Conservation (phyloP, 1,140 invertebrate genomes). For the Platyura marginata region DNA sequence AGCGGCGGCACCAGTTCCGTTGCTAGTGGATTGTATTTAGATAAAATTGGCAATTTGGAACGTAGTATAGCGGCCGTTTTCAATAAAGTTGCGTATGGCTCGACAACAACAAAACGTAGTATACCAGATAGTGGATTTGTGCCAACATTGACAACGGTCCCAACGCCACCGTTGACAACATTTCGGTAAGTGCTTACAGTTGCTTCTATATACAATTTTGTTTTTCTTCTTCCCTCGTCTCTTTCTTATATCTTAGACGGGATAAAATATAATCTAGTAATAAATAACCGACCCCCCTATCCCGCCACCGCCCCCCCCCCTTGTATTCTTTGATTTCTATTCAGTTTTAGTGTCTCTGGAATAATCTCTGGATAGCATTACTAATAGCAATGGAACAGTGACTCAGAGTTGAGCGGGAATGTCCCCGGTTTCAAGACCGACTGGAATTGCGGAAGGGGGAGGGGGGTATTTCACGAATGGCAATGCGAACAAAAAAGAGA, state of each 20-base stretch:
- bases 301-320: too few relatives aligned
- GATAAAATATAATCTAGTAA: too few relatives aligned
- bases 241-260: conserved; percentile 2
- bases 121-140: conserved; percentile 41
- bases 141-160: conserved; percentile 35
- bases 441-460: too few relatives aligned
- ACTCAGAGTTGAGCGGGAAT: too few relatives aligned
- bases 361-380: too few relatives aligned
- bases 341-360: too few relatives aligned
- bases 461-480: too few relatives aligned
- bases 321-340: too few relatives aligned
- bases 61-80: conserved; percentile 42
- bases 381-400: too few relatives aligned
- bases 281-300: too few relatives aligned
- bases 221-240: background rate
- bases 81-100: conserved; percentile 46
- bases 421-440: too few relatives aligned
- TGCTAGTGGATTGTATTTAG: conserved; percentile 13
- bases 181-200: conserved; percentile 20
- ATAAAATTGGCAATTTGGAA: conserved; percentile 29
- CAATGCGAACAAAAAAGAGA: too few relatives aligned
- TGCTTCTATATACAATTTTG: background rate
- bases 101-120: conserved; percentile 39
- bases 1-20: background rate
- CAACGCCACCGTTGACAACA: conserved; percentile 37